Conservation (phyloP, 2,797 vertebrate genomes). For the Sternarchorhynchus goeldii region DNA sequence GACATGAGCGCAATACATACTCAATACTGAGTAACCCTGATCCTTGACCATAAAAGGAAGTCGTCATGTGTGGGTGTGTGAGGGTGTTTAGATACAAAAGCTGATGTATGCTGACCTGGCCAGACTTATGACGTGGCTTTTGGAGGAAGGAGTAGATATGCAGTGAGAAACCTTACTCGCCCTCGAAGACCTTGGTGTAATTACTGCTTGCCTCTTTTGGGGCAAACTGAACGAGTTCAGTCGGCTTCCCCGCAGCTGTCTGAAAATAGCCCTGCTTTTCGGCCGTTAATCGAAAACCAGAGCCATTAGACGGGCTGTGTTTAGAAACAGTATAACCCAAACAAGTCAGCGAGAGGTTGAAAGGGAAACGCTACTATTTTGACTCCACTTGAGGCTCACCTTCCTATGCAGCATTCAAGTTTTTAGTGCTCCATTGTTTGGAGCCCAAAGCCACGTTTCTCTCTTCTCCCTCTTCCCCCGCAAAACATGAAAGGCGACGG, state of each 20-base stretch:
- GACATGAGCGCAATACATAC: neutral
- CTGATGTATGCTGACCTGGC: too few species aligned
- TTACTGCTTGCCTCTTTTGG: neutral
- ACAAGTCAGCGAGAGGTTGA: neutral
- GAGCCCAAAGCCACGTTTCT: neutral
- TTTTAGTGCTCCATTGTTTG: constrained; percentile 25
- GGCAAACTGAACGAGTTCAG: neutral
- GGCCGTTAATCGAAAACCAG: neutral
- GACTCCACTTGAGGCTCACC: neutral
- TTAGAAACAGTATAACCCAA: neutral
- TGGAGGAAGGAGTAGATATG: neutral
- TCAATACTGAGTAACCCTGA: constrained; percentile 11
- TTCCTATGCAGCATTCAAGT: constrained; percentile 6
- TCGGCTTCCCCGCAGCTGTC: neutral
- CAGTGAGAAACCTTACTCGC: neutral
- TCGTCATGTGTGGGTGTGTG: neutral
- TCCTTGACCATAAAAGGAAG: constrained; percentile 41
- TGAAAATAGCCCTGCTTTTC: neutral
- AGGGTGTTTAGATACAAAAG: constrained; percentile 21
- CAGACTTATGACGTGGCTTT: neutral
- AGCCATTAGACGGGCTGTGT: too few species aligned
- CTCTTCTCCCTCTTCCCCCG: neutral
- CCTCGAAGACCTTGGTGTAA: neutral
- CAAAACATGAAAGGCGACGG: constrained; percentile 31
- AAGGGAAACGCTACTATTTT: neutral